A percentile compares a stretch with the other conserved stretches of the same genome.
Evolutionary conservation across 1,140 invertebrate genomes (phyloP).

Genomic region (Macrosteles quadrilineatus): DNA sequence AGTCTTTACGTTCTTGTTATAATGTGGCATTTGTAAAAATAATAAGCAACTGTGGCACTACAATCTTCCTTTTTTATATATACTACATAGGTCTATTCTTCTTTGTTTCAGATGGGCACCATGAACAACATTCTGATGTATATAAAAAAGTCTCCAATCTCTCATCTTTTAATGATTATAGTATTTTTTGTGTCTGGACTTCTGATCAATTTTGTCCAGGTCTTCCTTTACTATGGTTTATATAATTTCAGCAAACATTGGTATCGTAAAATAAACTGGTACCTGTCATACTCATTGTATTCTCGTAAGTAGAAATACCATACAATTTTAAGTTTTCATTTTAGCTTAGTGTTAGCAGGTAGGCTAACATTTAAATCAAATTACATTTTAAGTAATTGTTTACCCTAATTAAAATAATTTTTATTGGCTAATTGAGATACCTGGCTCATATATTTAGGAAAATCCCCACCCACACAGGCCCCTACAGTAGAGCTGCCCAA

Average conservation of each 20-base stretch:
- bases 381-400: no score
- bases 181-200: conserved; percentile 89
- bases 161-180: conserved; percentile 82
- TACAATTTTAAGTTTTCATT: no score
- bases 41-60: no score
- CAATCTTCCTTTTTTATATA: no score
- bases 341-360: conserved; percentile 31
- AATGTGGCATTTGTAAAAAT: no score
- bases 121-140: conserved; percentile 34
- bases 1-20: no score
- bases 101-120: background rate
- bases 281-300: conserved; percentile 86
- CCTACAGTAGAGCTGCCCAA: no score
- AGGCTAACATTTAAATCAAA: conserved; percentile 32
- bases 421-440: no score
- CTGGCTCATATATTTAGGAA: no score
- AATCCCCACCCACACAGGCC: no score
- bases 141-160: conserved; percentile 62
- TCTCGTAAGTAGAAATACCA: conserved; percentile 85
- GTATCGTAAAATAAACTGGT: conserved; percentile 90
- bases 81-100: no score
- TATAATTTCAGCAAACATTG: conserved; percentile 72
- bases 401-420: no score
- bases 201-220: conserved; percentile 81
- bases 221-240: conserved; percentile 71